These are phyloP conservation scores for Dryas iulia DNA, from an alignment of 1,140 invertebrate genomes.

Conservation along the genomic window DNA sequence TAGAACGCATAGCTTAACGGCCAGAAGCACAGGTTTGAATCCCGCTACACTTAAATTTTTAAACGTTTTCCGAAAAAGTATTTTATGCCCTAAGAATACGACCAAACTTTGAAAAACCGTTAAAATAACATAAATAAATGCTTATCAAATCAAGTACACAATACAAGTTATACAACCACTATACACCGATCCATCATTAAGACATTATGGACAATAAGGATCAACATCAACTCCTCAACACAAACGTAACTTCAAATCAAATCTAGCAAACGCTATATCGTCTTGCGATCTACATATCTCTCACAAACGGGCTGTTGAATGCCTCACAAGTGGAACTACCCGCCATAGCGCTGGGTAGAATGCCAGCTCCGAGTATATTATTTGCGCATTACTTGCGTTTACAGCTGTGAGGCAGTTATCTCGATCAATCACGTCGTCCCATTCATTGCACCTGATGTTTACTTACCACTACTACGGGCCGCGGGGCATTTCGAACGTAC, in stretches of 20 bases:
- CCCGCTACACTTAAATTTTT: no score
- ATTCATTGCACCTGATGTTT: constrained; percentile 6
- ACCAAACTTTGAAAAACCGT: no score
- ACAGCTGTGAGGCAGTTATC: constrained; percentile 2
- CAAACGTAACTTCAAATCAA: neutral
- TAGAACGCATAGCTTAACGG: no score
- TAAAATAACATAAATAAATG: no score
- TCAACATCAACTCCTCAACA: neutral
- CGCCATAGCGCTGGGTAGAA: neutral
- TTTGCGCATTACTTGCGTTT: constrained; percentile 18
- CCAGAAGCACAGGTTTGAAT: no score
- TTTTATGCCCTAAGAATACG: no score
- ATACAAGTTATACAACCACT: neutral
- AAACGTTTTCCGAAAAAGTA: no score
- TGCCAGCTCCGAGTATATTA: constrained; percentile 4
- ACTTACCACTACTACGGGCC: constrained; percentile 1
- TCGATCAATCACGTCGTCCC: constrained; percentile 9
- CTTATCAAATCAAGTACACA: neutral
- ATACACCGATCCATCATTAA: neutral
- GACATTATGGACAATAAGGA: neutral
- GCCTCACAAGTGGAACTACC: neutral
- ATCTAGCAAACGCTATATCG: neutral
- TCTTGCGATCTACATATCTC: neutral
- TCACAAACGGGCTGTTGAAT: neutral
- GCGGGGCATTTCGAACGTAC: neutral